A percentile compares a stretch with the other conserved stretches of the same genome.
Conservation (phyloP, 2,888 invertebrate genomes). For the Aradus depressus region DNA sequence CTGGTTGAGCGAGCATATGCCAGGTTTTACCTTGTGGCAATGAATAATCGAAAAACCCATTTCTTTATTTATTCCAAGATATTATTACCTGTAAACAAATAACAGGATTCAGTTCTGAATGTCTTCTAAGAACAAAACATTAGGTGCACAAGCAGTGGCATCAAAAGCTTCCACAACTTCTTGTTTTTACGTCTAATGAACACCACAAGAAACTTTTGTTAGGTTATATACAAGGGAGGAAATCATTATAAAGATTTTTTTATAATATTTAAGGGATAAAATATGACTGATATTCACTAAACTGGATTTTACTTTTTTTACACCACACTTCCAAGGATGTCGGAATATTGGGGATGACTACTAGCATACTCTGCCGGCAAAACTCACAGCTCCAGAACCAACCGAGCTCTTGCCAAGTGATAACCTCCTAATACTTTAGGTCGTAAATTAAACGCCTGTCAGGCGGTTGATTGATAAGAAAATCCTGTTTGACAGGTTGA, state of each 20-base stretch:
- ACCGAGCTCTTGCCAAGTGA: conserved; percentile 10
- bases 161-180: conserved; percentile 7
- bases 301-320: too few relatives aligned
- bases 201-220: not conserved
- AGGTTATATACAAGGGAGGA: not conserved
- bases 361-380: not conserved
- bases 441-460: conserved; percentile 26
- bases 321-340: conserved; percentile 7
- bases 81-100: conserved; percentile 17
- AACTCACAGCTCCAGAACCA: not conserved
- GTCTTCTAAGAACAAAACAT: conserved; percentile 15
- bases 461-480: conserved; percentile 9
- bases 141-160: conserved; percentile 4
- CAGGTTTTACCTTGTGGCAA: conserved; percentile 9
- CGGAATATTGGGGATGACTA: conserved; percentile 6
- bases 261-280: too few relatives aligned
- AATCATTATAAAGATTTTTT: not conserved
- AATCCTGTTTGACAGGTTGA: conserved; percentile 16
- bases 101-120: conserved; percentile 11
- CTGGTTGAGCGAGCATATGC: conserved; percentile 17
- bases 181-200: not conserved
- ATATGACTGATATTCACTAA: too few relatives aligned
- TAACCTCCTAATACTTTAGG: conserved; percentile 11
- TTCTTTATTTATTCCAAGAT: conserved; percentile 11
- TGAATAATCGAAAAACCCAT: conserved; percentile 10